These are phyloP conservation scores for Eupelmus urozonus DNA, from an alignment of 2,888 invertebrate species.

Conservation along the genomic window DNA sequence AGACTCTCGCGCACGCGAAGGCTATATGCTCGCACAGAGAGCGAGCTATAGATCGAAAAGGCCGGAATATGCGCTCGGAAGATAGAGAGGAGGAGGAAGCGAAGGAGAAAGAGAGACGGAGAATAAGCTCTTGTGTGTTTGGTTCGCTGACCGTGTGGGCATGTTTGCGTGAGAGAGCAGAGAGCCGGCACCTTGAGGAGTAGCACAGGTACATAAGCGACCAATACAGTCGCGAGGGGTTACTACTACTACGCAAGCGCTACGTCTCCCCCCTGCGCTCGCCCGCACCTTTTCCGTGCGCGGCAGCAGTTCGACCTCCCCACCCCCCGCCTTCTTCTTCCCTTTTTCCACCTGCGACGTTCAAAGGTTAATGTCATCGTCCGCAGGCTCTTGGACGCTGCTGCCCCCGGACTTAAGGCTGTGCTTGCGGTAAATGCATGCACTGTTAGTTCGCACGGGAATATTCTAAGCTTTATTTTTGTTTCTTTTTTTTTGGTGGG, in stretches of 20 bases:
- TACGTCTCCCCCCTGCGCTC: background rate
- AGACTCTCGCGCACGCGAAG: no score
- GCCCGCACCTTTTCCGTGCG: slow-evolving; percentile 17
- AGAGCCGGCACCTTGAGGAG: slow-evolving; percentile 20
- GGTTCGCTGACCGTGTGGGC: slow-evolving; percentile 46
- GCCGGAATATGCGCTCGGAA: background rate
- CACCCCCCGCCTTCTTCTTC: slow-evolving; percentile 8
- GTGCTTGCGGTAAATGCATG: no score
- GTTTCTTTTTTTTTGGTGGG: no score
- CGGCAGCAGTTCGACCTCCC: slow-evolving; percentile 20
- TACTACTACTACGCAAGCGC: no score
- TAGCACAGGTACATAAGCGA: background rate
- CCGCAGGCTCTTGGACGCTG: slow-evolving; percentile 10
- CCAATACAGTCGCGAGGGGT: background rate
- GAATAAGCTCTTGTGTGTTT: slow-evolving; percentile 40
- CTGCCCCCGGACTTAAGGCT: no score
- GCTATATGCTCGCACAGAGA: no score
- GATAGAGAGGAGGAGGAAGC: background rate
- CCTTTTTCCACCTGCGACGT: slow-evolving; percentile 60
- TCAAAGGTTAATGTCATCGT: slow-evolving; percentile 56
- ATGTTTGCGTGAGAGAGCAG: slow-evolving; percentile 35
- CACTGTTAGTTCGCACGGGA: no score
- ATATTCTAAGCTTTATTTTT: no score
- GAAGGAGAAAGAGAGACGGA: background rate
- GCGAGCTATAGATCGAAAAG: no score